Evolutionary conservation across 2,113 vertebrate species (phyloP), one percentile per base, ranked within the genome.

Genomic region (Rhadina sibilatrix): DNA sequence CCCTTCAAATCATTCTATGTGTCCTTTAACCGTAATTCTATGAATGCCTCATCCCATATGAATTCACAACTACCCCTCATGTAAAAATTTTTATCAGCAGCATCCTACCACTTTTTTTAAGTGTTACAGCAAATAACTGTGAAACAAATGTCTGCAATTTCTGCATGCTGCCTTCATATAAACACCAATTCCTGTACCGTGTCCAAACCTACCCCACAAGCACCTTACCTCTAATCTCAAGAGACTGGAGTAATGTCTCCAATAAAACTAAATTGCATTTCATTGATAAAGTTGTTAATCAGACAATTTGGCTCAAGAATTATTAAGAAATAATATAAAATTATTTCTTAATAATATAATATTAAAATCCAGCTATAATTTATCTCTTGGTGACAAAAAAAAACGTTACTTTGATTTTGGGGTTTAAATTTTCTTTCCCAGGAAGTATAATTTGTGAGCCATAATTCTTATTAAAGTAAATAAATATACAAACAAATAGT

Each of bases 191-290:
- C 25, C 75, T 10, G 19, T 40, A 92, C 9, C 5, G 49, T 66
- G 64, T 84, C 69, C 72, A 92, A 94, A 95, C 12, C 50, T 76
- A 91, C 18, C 86, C 21, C 46, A 40, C 56, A 86, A 52, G 12
- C 16, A 92, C 11, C 12, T 94, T 74, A 72, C 37, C 66, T 83
- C 63, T 81, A 65, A 88, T 69, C 71, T 95, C 77, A 65, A 81
- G 44, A 95, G 75, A 91, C 13, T 94, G 53, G 11, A 71, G 15
- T n/a, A 93, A 85, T 27, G 38, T 38, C 70, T 49, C 64, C 64
- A 97, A 52, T 84, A 92, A 93, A 70, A 47, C 15, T 92, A 94
- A 94, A 86, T 61, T 93, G 44, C 10, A 94, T 96, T 96, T 92
- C 22, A 91, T 49, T 87, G 59, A 72, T 86, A 85, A 65, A 72